Base-by-base conservation (phyloP, 1,140 invertebrate genomes). In the Drosophila subobscura region DNA sequence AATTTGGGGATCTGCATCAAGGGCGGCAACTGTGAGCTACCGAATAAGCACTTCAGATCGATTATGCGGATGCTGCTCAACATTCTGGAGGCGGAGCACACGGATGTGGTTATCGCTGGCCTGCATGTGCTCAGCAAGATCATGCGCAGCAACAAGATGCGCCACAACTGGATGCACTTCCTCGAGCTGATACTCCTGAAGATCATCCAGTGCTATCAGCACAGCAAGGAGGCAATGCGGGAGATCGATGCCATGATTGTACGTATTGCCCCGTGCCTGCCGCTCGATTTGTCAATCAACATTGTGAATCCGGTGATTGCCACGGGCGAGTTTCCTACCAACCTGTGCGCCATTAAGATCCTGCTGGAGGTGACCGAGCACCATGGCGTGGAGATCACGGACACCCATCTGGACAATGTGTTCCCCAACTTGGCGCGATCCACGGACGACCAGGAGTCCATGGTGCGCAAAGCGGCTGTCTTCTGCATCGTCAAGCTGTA, bases 401-500 rank as follows among this genome's bases (percentile, higher is more conserved):
- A 97, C 79, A 94, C 95, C 50, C 94, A 95, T 81, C 93, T 98
- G 44, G 92, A 94, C 1, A 94, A 95, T 66, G 93, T 98, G 51
- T 97, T 98, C 95, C 96, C 96, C n/a, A 95, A 96, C 29, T 93
- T 99, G 16, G 94, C 97, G 10, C 95, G 96, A 92, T 90, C 98
- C 94, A 96, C 97, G 4, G 98, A 98, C 89, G 97, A 98, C 90
- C 92, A 93, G 16, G 96, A 98, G 91, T 98, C 96, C 65, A 95
- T 96, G 57, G 97, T 99, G 23, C 94, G 98, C 12, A 99, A 99
- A 91, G 97, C 97, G 64, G 96, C 97, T 6, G 97, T 99, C 1
- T 98, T 99, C 92, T 98, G 97, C 89, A 97, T 99, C 95, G 98
- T 99, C 2, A 96, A 97, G 29, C 94, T 98, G 58, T 96, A 98